Percentiles rank a stretch among this genome's conserved stretches.
These are phyloP conservation scores for Yasuhikotakia modesta DNA, from an alignment of 2,797 vertebrate genomes.

Conservation along the genomic window DNA sequence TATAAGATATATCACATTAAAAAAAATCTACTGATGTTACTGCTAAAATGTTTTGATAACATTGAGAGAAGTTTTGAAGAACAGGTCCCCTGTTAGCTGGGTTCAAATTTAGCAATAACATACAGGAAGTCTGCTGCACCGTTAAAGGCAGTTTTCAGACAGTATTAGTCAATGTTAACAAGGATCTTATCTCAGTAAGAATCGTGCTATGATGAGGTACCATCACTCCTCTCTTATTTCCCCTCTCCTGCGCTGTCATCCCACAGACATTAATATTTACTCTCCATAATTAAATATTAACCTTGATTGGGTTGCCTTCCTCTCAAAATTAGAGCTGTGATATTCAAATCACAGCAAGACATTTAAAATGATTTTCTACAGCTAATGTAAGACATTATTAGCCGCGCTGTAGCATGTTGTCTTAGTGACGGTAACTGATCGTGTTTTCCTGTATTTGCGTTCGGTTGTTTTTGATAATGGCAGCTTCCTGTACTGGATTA, in stretches of 20 bases:
- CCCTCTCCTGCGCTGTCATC: slow-evolving; percentile 36
- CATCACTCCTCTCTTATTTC: slow-evolving; percentile 24
- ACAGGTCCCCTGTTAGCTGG: too few relatives aligned
- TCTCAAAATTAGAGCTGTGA: slow-evolving; percentile 49
- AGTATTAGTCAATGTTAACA: background rate
- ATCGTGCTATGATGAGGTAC: background rate
- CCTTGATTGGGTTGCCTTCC: slow-evolving; percentile 53
- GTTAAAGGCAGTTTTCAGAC: slow-evolving; percentile 7
- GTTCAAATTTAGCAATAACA: background rate
- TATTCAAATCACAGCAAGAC: slow-evolving; percentile 51
- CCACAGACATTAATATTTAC: slow-evolving; percentile 63
- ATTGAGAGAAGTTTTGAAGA: too few relatives aligned
- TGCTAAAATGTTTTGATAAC: too few relatives aligned
- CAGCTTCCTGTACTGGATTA: slow-evolving; percentile 49
- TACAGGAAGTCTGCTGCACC: background rate
- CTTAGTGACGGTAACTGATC: slow-evolving; percentile 51
- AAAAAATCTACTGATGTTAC: too few relatives aligned
- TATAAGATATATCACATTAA: too few relatives aligned
- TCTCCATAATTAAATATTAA: slow-evolving; percentile 66
- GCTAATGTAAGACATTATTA: slow-evolving; percentile 52
- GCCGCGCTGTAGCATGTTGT: slow-evolving; percentile 51
- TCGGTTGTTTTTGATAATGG: slow-evolving; percentile 51
- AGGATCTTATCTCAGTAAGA: slow-evolving; percentile 17
- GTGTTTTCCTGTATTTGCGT: slow-evolving; percentile 47
- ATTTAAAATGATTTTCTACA: slow-evolving; percentile 55